Evolutionary conservation across 2,888 invertebrate genomes (phyloP).

Genomic region (Hymenopus coronatus): DNA sequence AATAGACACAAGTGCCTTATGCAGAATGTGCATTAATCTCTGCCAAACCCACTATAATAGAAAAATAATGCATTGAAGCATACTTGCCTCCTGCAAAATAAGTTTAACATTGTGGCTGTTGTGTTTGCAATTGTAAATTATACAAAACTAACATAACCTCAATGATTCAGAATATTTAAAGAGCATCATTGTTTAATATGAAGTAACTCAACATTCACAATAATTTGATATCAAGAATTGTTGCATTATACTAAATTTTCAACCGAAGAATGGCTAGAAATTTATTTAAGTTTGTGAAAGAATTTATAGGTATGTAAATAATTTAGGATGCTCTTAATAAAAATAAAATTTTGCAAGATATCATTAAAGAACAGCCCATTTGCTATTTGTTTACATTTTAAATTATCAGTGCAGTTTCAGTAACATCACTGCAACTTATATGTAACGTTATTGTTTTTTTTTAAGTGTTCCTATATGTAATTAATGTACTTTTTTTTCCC

Average conservation of each 20-base stretch:
- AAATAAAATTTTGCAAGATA: not conserved
- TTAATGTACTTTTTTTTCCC: constrained; percentile 36
- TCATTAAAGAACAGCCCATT: not conserved
- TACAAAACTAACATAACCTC: not conserved
- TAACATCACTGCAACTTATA: not conserved
- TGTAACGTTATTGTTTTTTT: constrained; percentile 21
- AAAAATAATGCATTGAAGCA: not conserved
- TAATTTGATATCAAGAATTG: not conserved
- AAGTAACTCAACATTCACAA: not conserved
- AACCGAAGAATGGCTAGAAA: not conserved
- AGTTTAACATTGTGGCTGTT: not conserved
- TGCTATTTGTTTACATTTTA: not conserved
- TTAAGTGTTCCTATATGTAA: constrained; percentile 33
- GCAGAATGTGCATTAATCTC: not conserved
- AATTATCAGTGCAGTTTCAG: not conserved
- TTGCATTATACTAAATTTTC: not conserved
- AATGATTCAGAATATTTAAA: not conserved
- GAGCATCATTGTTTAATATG: not conserved
- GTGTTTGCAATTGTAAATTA: not conserved
- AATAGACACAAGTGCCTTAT: not conserved
- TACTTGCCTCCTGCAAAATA: not conserved
- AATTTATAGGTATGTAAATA: not conserved
- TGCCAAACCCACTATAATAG: not conserved
- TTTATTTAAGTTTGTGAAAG: not conserved
- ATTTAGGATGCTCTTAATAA: not conserved